Conservation (phyloP, 2,113 vertebrate species). For the Hiodon tergisus region DNA sequence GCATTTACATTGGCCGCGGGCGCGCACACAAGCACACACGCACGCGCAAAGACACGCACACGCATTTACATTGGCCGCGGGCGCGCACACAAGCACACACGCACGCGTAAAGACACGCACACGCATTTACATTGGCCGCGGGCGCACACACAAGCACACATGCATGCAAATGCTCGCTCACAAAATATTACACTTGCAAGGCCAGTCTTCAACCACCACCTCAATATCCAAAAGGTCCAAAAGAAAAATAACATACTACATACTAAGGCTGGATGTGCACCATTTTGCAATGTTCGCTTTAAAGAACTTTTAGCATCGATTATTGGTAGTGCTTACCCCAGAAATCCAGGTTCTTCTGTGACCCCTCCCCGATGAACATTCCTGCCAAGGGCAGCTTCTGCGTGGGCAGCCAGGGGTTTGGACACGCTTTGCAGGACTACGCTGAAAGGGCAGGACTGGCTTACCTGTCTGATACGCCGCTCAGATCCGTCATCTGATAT, state of each 20-base stretch:
- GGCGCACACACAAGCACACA: too few species aligned
- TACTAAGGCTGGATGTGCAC: too few species aligned
- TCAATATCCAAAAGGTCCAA: too few species aligned
- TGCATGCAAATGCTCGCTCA: too few species aligned
- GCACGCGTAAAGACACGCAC: too few species aligned
- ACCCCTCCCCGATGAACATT: too few species aligned
- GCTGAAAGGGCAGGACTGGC: slow-evolving; percentile 38
- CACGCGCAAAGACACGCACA: background rate
- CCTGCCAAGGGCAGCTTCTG: background rate
- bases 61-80: background rate
- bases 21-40: background rate
- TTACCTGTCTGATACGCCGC: slow-evolving; percentile 29
- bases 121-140: too few species aligned
- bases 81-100: background rate
- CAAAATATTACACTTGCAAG: background rate
- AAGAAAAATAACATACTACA: too few species aligned
- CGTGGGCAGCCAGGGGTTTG: background rate
- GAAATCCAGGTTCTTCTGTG: background rate
- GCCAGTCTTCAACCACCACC: background rate
- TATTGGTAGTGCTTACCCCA: background rate
- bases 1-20: background rate
- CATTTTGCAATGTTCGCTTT: too few species aligned
- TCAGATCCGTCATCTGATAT: slow-evolving; percentile 38
- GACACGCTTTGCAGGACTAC: slow-evolving; percentile 17
- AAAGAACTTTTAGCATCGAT: too few species aligned